Conservation (phyloP, 2,888 invertebrate genomes). For the Erebia epiphron region DNA sequence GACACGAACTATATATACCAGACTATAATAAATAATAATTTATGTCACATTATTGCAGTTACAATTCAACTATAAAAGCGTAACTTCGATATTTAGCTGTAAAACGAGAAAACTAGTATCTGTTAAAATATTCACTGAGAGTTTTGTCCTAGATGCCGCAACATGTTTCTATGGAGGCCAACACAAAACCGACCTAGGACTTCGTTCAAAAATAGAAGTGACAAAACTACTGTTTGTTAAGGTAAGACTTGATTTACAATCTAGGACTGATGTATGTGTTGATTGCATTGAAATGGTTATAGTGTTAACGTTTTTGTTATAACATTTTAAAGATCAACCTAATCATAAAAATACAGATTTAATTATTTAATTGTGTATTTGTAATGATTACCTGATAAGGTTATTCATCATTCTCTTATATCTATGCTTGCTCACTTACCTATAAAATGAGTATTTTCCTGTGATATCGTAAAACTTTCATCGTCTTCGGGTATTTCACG, state of each 20-base stretch:
- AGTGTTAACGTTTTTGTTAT: not conserved
- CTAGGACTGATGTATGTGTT: not conserved
- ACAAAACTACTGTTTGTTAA: not conserved
- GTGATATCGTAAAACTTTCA: slow-evolving; percentile 39
- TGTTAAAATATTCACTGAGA: not conserved
- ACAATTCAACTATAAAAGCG: too few species aligned
- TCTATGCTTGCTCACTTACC: slow-evolving; percentile 54
- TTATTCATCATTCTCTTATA: not conserved
- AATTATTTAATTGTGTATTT: not conserved
- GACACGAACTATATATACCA: too few species aligned
- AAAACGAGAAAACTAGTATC: too few species aligned
- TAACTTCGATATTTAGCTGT: too few species aligned
- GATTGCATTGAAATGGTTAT: not conserved
- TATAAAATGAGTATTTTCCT: slow-evolving; percentile 54
- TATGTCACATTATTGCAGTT: too few species aligned
- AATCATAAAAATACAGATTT: not conserved
- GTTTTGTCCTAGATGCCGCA: not conserved
- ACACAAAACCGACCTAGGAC: not conserved
- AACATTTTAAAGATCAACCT: not conserved
- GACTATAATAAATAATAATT: too few species aligned
- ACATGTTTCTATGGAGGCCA: not conserved
- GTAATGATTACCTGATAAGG: too few species aligned
- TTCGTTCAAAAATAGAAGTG: not conserved
- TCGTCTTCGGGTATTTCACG: slow-evolving; percentile 38
- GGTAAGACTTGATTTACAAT: not conserved